Evolutionary conservation across 2,888 invertebrate species (phyloP), one percentile per base, ranked within the genome.

Genomic region (Eristalinus aeneus): DNA sequence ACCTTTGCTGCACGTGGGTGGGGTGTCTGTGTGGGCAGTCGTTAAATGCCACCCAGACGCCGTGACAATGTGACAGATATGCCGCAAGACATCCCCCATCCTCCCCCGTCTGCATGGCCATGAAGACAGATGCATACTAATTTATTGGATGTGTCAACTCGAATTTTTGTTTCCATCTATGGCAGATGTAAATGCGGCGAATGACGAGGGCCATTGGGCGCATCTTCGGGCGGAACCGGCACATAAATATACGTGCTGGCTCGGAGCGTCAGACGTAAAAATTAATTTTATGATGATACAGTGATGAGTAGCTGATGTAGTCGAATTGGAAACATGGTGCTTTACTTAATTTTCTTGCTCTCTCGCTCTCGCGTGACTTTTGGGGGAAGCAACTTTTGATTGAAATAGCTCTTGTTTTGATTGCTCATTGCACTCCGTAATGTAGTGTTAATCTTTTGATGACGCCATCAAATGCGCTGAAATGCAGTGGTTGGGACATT

Each of bases 231-330:
- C 27, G 53, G 58, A 65, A 36, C 65, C 22, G 67, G 60, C 54
- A 68, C 73, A 68, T 61, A 79, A 73, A 73, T 79, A 79, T 73
- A 68, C 61, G 36, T 22, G 69, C 56, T 63, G 54, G 61, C 23
- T 73, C 39, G 53, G 73, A 73, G 67, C 67, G 56, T 56, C 31
- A 9, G 67, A 67, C 61, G 65, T 39, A 63, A 32, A 68, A 73
- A 73, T 68, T 73, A 73, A 46, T 71, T 78, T 78, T 78, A 73
- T 67, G 31, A 27, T 79, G 61, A 72, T 72, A 78, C 68, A 65
- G 67, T 79, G 79, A 73, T 68, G 79, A 79, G 61, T 79, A 53
- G 73, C 73, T 73, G 73, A 73, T 73, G 73, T 68, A 31, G 36
- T 11, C 34, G 79, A 73, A 67, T 53, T 67, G 67, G 61, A 54